Percentiles rank a stretch among this genome's conserved stretches.
Evolutionary conservation across 2,113 vertebrate genomes (phyloP).

Genomic region (Chinchilla lanigera): DNA sequence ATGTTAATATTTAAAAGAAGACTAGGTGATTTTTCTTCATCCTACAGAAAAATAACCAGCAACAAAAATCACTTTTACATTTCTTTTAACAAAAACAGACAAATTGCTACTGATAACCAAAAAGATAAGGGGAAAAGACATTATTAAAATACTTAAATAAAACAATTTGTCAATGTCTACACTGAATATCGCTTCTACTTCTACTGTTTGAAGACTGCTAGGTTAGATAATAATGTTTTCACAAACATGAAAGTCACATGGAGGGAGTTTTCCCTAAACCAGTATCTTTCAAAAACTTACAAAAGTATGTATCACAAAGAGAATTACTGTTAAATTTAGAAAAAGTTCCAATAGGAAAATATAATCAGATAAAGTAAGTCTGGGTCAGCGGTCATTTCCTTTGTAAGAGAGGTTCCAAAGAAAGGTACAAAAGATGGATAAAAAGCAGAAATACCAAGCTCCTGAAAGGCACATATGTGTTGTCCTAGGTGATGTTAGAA

Average conservation of each 20-base stretch:
- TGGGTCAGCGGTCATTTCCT: constrained; percentile 29
- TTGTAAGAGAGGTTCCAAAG: neutral
- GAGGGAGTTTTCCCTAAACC: neutral
- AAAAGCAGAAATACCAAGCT: neutral
- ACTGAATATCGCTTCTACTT: neutral
- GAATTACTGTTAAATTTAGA: neutral
- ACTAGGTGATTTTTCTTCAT: constrained; percentile 1
- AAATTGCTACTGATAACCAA: neutral
- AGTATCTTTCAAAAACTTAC: constrained; percentile 10
- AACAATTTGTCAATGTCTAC: neutral
- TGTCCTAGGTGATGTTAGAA: neutral
- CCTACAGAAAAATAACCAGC: neutral
- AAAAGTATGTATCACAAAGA: neutral
- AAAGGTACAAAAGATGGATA: neutral
- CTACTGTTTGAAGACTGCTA: neutral
- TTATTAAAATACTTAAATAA: neutral
- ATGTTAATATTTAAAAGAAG: neutral
- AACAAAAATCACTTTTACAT: constrained; percentile 12
- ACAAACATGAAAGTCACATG: neutral
- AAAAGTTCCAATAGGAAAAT: neutral
- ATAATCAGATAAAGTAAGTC: neutral
- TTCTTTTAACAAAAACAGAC: constrained; percentile 10
- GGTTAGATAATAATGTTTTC: neutral
- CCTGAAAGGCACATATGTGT: neutral
- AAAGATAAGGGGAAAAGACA: neutral